These are phyloP conservation scores for Mirza zaza DNA, from an alignment of 2,113 vertebrate species.

Conservation along the genomic window DNA sequence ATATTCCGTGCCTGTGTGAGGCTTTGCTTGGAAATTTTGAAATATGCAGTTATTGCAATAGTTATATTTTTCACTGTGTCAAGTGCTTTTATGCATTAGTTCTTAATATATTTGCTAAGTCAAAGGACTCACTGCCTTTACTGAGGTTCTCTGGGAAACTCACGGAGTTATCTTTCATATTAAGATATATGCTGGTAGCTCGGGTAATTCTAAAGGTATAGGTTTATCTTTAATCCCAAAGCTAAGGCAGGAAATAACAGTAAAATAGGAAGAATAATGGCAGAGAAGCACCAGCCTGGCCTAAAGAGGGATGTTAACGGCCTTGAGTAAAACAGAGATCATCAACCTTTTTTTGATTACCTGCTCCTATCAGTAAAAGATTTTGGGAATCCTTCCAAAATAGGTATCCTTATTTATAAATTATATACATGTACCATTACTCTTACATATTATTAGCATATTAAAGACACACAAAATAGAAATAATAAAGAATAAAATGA, in stretches of 20 bases:
- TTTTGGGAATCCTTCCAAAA: background rate
- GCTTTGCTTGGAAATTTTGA: background rate
- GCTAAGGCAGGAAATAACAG: background rate
- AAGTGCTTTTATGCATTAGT: background rate
- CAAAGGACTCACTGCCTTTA: background rate
- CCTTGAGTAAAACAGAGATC: background rate
- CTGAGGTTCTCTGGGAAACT: background rate
- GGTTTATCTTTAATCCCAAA: background rate
- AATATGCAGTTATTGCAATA: background rate
- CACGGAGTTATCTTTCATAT: background rate
- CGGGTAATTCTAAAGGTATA: background rate
- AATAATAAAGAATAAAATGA: background rate
- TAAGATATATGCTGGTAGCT: background rate
- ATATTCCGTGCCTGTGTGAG: background rate
- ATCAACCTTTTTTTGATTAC: background rate
- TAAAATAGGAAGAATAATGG: background rate
- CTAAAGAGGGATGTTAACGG: background rate
- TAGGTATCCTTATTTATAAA: background rate
- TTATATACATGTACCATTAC: background rate
- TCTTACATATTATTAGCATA: background rate
- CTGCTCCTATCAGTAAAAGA: background rate
- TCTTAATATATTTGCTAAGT: background rate
- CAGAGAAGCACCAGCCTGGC: background rate
- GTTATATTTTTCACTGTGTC: background rate
- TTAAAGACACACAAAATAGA: background rate